A percentile compares a stretch with the other conserved stretches of the same genome.
phyloP scores from a whole-genome alignment of 1,140 invertebrate genomes.

The Dysdera silvatica region DNA sequence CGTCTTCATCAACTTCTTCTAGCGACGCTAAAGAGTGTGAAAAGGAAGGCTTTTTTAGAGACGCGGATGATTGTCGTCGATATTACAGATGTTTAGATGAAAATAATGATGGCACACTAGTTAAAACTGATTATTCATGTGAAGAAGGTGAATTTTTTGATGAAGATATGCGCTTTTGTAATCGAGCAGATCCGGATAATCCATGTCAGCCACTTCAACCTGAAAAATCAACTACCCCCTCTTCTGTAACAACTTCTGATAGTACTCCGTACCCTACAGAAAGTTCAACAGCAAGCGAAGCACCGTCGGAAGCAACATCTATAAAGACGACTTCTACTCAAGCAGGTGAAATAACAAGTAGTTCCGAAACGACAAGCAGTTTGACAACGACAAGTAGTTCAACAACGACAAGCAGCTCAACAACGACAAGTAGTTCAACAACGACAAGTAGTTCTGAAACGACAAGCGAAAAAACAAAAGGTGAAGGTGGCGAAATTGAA shows the following conservation, averaged over 20 bases:
- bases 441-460: constrained; percentile 34
- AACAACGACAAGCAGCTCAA: constrained; percentile 20
- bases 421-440: constrained; percentile 24
- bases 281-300: constrained; percentile 8
- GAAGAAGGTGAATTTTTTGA: constrained; percentile 43
- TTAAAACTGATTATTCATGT: too few relatives aligned
- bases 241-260: background rate
- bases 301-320: background rate
- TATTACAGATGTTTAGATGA: constrained; percentile 36
- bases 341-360: background rate
- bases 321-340: background rate
- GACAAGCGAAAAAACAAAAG: constrained; percentile 30
- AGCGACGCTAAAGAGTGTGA: background rate
- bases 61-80: constrained; percentile 27
- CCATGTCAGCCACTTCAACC: too few relatives aligned
- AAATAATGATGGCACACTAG: too few relatives aligned
- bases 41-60: constrained; percentile 24
- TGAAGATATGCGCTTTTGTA: constrained; percentile 27
- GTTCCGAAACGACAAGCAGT: background rate
- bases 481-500: constrained; percentile 10
- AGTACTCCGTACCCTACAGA: constrained; percentile 13
- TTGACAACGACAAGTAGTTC: background rate
- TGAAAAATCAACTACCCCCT: too few relatives aligned
- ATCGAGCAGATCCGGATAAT: constrained; percentile 3
- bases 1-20: background rate